Evolutionary conservation across 2,888 invertebrate genomes (phyloP).

Genomic region (Strigamia transsilvanica): DNA sequence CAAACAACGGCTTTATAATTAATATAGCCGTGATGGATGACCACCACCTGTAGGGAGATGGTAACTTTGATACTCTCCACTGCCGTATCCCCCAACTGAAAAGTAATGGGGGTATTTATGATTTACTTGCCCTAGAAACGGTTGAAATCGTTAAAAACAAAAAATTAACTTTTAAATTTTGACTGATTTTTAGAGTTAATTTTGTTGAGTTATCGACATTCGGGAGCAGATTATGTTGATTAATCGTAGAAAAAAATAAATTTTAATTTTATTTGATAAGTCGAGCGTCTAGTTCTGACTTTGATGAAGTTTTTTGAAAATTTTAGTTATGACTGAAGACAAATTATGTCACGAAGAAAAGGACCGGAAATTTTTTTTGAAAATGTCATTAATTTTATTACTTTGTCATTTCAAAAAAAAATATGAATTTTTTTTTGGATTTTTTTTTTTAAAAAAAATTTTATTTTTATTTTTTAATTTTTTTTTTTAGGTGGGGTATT

Average conservation of each 20-base stretch:
- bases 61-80: neutral
- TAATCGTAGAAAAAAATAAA: neutral
- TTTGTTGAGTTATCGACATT: no score
- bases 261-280: neutral
- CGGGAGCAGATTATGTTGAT: no score
- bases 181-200: no score
- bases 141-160: neutral
- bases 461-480: neutral
- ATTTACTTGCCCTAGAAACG: neutral
- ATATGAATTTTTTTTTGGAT: neutral
- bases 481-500: slow-evolving; percentile 17
- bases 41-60: slow-evolving; percentile 45
- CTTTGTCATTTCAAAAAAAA: neutral
- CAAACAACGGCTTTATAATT: slow-evolving; percentile 43
- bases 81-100: slow-evolving; percentile 17
- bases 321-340: neutral
- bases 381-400: neutral
- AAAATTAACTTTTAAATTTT: no score
- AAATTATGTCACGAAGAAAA: neutral
- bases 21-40: slow-evolving; percentile 41
- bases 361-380: neutral
- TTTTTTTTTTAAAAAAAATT: neutral
- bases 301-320: neutral
- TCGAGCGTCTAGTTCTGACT: neutral
- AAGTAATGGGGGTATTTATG: slow-evolving; percentile 46